These are phyloP conservation scores for Neuroscelio doddi DNA, from an alignment of 2,888 invertebrate genomes.

Conservation along the genomic window DNA sequence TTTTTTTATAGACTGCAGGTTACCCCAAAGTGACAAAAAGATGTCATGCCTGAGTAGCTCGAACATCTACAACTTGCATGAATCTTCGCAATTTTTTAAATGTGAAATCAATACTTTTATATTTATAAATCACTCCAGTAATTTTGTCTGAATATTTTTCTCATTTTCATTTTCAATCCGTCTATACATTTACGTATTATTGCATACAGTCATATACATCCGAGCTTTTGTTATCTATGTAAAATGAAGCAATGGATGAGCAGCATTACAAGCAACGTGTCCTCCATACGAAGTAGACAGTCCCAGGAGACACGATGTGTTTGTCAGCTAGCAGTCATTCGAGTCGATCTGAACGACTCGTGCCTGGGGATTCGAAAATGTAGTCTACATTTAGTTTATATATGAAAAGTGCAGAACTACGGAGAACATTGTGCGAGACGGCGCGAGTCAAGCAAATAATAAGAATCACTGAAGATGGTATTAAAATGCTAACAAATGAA, in stretches of 20 bases:
- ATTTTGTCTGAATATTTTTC: too few species aligned
- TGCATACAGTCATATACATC: too few species aligned
- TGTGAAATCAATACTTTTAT: too few species aligned
- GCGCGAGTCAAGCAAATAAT: not conserved
- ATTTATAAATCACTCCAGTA: too few species aligned
- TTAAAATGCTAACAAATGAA: not conserved
- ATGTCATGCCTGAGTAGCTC: too few species aligned
- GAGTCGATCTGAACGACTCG: constrained; percentile 24
- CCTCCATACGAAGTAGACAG: constrained; percentile 15
- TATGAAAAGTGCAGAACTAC: constrained; percentile 8
- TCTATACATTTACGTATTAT: constrained; percentile 2
- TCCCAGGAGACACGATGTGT: constrained; percentile 19
- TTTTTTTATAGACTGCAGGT: too few species aligned
- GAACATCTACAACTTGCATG: too few species aligned
- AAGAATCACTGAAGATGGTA: not conserved
- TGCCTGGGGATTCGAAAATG: constrained; percentile 22
- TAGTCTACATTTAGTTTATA: not conserved
- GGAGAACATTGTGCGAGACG: not conserved
- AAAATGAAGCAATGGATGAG: constrained; percentile 14
- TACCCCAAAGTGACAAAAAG: too few species aligned
- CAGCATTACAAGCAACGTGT: constrained; percentile 6
- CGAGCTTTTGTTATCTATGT: not conserved
- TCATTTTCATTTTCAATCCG: too few species aligned
- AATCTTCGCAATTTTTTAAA: too few species aligned
- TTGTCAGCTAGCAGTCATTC: constrained; percentile 22